Conservation (phyloP, 2,113 vertebrate species). For the Phaethornis superciliosus region DNA sequence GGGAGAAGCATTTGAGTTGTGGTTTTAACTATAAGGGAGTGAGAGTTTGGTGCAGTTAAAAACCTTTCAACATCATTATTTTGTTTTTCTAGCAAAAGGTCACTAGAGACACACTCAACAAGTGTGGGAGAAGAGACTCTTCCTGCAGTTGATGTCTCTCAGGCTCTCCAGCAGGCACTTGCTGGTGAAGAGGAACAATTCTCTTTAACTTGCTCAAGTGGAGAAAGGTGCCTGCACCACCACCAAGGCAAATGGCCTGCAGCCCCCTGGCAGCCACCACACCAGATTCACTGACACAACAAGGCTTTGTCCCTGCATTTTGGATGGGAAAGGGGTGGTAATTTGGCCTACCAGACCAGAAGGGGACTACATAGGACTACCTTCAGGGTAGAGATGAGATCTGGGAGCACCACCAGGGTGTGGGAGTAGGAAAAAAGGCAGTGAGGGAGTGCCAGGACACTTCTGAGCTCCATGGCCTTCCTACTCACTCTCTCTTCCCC, state of each 20-base stretch:
- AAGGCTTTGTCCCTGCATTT: background rate
- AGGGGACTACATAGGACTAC: background rate
- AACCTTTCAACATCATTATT: background rate
- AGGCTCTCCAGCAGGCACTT: rapidly evolving
- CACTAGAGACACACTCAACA: background rate
- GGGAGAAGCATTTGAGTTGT: background rate
- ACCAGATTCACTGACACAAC: background rate
- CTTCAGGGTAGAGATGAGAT: background rate
- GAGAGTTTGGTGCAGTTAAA: background rate
- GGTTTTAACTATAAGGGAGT: background rate
- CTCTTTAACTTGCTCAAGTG: background rate
- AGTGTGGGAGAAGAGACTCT: background rate
- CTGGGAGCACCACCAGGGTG: background rate
- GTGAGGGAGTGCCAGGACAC: background rate
- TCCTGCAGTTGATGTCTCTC: background rate
- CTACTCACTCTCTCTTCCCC: background rate
- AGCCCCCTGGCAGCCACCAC: background rate
- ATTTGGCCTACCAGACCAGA: background rate
- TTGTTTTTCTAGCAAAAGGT: background rate
- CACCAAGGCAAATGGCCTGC: too few relatives aligned
- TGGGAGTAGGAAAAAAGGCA: background rate
- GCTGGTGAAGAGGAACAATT: background rate
- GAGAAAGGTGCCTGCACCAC: background rate
- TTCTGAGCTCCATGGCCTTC: background rate
- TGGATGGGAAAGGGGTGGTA: background rate